phyloP scores from a whole-genome alignment of 2,888 invertebrate species.

The Eledona agricola region DNA sequence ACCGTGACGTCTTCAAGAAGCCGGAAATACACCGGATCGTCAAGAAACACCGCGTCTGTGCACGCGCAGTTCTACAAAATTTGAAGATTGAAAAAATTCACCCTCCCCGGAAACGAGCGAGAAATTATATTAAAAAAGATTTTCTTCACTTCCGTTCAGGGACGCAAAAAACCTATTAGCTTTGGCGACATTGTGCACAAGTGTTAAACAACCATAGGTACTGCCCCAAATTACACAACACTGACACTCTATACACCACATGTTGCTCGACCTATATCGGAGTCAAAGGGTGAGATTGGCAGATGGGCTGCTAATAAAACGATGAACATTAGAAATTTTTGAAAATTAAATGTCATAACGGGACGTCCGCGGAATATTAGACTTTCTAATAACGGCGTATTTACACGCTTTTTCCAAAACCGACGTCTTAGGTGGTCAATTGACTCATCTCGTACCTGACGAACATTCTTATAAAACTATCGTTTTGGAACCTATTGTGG shows the following conservation, averaged over 20 bases:
- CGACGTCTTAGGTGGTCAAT: conserved; percentile 33
- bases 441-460: conserved; percentile 26
- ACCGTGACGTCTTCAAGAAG: conserved; percentile 43
- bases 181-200: conserved; percentile 21
- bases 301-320: conserved; percentile 11
- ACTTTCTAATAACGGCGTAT: conserved; percentile 26
- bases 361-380: conserved; percentile 2
- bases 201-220: conserved; percentile 25
- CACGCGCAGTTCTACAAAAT: conserved; percentile 35
- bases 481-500: conserved; percentile 11
- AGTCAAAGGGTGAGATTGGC: conserved; percentile 17
- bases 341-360: conserved; percentile 19
- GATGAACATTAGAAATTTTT: conserved; percentile 19
- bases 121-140: conserved; percentile 31
- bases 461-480: too few relatives aligned
- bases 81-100: conserved; percentile 14
- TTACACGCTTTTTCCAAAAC: conserved; percentile 13
- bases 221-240: conserved; percentile 25
- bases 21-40: conserved; percentile 45
- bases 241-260: conserved; percentile 30
- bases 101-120: conserved; percentile 25
- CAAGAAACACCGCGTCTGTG: conserved; percentile 35
- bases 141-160: conserved; percentile 26
- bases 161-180: conserved; percentile 15
- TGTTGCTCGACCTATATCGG: conserved; percentile 28